Evolutionary conservation across 1,140 invertebrate species (phyloP).

Genomic region (Aleiodes sp.): DNA sequence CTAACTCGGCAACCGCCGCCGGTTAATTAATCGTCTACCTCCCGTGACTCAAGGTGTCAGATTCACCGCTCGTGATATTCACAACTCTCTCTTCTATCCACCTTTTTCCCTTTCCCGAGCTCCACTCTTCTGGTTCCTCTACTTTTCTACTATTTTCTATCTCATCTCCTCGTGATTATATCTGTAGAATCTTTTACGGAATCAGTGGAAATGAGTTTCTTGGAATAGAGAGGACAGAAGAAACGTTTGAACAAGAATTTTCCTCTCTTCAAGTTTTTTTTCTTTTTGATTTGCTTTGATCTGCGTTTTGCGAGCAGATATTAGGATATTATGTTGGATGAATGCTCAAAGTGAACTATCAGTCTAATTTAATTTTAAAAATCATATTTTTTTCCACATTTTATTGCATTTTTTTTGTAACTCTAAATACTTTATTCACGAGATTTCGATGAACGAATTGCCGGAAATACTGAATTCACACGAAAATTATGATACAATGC

Average conservation of each 20-base stretch:
- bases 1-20: constrained; percentile 30
- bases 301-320: too few species aligned
- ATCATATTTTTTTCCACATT: too few species aligned
- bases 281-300: neutral
- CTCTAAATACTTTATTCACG: too few species aligned
- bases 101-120: neutral
- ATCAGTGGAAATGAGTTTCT: constrained; percentile 10
- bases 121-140: neutral
- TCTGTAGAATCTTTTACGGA: neutral
- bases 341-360: too few species aligned
- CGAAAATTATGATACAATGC: too few species aligned
- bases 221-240: too few species aligned
- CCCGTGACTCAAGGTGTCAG: constrained; percentile 25
- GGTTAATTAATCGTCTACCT: constrained; percentile 36
- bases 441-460: too few species aligned
- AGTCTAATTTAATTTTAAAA: too few species aligned
- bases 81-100: neutral
- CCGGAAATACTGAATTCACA: too few species aligned
- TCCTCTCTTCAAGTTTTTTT: neutral
- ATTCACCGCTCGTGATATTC: constrained; percentile 21
- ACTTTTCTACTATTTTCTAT: neutral
- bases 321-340: too few species aligned
- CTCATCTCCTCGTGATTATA: neutral
- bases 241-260: neutral
- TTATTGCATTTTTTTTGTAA: too few species aligned